These are phyloP conservation scores for Drosophila suboccidentalis DNA, from an alignment of 2,888 invertebrate species.

Conservation along the genomic window DNA sequence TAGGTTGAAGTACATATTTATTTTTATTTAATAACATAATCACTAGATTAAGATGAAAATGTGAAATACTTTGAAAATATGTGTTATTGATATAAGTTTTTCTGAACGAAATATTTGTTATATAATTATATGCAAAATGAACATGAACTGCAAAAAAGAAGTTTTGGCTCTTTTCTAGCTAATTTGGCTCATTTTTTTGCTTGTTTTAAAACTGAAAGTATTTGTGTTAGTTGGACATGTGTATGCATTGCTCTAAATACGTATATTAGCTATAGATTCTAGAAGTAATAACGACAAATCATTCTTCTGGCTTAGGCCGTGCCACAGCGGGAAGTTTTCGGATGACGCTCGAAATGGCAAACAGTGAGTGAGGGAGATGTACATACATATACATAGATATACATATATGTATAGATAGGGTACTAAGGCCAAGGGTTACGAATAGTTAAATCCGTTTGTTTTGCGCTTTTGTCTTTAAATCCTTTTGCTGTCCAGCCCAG, in stretches of 20 bases:
- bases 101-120: too few species aligned
- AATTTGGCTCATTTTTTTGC: too few species aligned
- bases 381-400: not conserved
- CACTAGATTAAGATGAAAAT: too few species aligned
- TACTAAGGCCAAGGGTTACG: conserved; percentile 67
- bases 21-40: too few species aligned
- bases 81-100: too few species aligned
- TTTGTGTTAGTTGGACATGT: not conserved
- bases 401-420: conserved; percentile 8
- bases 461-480: conserved; percentile 71
- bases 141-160: too few species aligned
- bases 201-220: not conserved
- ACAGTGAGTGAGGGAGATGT: not conserved
- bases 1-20: too few species aligned
- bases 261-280: conserved; percentile 15
- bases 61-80: too few species aligned
- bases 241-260: not conserved
- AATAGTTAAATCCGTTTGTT: conserved; percentile 76
- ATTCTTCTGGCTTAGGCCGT: conserved; percentile 36
- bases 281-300: conserved; percentile 45
- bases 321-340: conserved; percentile 47
- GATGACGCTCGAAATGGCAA: not conserved
- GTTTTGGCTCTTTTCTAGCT: too few species aligned
- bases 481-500: conserved; percentile 68
- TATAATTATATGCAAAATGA: too few species aligned